Conservation (phyloP, 2,113 vertebrate species). For the Rhinopomastus cyanomelas region DNA sequence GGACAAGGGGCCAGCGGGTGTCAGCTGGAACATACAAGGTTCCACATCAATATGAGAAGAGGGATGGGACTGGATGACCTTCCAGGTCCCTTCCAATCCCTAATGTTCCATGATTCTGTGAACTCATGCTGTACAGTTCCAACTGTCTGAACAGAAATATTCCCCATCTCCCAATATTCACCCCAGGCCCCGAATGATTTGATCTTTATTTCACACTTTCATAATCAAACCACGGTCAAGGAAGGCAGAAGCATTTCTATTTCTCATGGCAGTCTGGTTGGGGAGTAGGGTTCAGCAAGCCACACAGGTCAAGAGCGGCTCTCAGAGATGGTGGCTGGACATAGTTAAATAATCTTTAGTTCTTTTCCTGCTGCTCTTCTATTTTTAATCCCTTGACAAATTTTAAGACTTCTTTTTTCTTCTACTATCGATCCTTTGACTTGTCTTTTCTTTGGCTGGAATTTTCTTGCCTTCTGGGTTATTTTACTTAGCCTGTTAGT, state of each 20-base stretch:
- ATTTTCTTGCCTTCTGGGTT: background rate
- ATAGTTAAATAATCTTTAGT: background rate
- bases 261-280: background rate
- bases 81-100: no score
- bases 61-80: no score
- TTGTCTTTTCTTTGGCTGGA: background rate
- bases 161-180: background rate
- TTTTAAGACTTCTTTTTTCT: background rate
- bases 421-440: background rate
- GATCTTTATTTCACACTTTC: background rate
- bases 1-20: no score
- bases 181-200: background rate
- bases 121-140: background rate
- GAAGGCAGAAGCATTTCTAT: background rate
- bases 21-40: no score
- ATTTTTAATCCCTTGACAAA: background rate
- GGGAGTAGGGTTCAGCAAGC: background rate
- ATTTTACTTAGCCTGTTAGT: background rate
- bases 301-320: rapidly evolving
- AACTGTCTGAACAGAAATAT: background rate
- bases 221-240: background rate
- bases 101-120: no score
- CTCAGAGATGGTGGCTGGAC: background rate
- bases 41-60: no score
- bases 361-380: background rate